These are phyloP conservation scores for Creontiades dilutus DNA, from an alignment of 2,888 invertebrate species.

Conservation along the genomic window DNA sequence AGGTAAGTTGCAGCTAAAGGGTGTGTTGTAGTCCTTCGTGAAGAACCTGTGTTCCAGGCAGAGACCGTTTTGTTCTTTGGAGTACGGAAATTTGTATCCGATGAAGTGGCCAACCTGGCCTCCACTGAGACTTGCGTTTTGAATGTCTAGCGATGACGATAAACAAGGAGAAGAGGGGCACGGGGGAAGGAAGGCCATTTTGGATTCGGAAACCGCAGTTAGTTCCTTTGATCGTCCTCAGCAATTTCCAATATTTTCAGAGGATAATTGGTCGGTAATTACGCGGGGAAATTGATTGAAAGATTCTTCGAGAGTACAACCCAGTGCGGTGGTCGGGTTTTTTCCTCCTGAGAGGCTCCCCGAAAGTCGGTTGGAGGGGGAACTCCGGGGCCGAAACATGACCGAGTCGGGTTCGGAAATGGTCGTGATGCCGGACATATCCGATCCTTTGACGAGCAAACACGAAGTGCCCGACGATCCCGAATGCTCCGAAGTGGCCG, in stretches of 20 bases:
- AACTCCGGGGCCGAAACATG: constrained; percentile 49
- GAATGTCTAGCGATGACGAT: neutral
- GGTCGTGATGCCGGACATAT: constrained; percentile 80
- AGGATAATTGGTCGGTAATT: neutral
- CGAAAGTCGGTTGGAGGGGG: constrained; percentile 3
- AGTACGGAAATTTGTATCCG: neutral
- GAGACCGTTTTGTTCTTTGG: neutral
- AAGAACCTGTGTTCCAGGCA: no score
- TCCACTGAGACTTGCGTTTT: neutral
- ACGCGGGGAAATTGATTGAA: neutral
- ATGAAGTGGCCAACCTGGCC: neutral
- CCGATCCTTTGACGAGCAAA: constrained; percentile 80
- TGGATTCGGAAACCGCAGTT: constrained; percentile 21
- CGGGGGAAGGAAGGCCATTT: neutral
- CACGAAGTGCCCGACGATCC: constrained; percentile 78
- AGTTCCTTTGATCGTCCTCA: neutral
- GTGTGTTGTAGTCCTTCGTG: no score
- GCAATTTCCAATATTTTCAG: neutral
- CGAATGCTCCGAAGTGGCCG: constrained; percentile 70
- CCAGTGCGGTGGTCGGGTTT: neutral
- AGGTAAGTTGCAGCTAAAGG: no score
- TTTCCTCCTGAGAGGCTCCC: neutral
- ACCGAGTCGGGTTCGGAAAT: constrained; percentile 68
- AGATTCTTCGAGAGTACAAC: neutral
- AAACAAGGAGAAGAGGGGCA: neutral